Base-by-base conservation (phyloP, 2,888 invertebrate genomes). In the Pyrochroa serraticornis region DNA sequence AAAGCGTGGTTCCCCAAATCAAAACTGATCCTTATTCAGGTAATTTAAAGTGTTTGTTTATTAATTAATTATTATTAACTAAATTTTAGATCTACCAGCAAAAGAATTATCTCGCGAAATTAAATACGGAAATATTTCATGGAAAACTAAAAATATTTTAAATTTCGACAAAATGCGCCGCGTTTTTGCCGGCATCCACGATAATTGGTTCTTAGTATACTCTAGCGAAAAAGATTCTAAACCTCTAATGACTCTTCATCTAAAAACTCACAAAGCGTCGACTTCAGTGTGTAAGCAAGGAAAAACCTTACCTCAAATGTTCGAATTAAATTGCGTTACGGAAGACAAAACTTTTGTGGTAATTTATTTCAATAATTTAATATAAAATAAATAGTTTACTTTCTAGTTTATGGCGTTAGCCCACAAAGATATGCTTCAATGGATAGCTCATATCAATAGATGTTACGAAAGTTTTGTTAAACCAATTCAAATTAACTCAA, bases 351-450 rank as follows among this genome's bases (percentile, higher is more conserved):
- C 32, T 9, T 43, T 36, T 7, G 10, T 31, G 13, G 9, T 35
- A 45, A 22, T 50, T 22, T 14, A 12, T 35, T 36, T 32, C 34
- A 33, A 13, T 5, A 9, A 12, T 7, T 38, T 9, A 32, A 33
- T 10, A 41, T 1, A 41, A n/a, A 12, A 5, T 22, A 41, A 7
- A 6, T 7, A 41, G 14, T 41, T 30, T 7, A 32, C 2, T 51
- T 65, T 66, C 51, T 54, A 74, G 74, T 74, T 74, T 56, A 48
- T 65, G 32, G 72, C 72, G 2, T 55, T 58, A 12, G 71, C 72
- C 6, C 60, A 60, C 39, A 72, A 74, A 57, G 74, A 74, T 45
- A 71, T 70, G 71, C 49, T 65, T 8, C 72, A 74, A 53, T 74
- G 74, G 74, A 64, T 69, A 13, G 47, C 59, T 6, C 63, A 63